These are phyloP conservation scores for Lycaon pictus DNA, from an alignment of 2,113 vertebrate genomes.

Conservation along the genomic window DNA sequence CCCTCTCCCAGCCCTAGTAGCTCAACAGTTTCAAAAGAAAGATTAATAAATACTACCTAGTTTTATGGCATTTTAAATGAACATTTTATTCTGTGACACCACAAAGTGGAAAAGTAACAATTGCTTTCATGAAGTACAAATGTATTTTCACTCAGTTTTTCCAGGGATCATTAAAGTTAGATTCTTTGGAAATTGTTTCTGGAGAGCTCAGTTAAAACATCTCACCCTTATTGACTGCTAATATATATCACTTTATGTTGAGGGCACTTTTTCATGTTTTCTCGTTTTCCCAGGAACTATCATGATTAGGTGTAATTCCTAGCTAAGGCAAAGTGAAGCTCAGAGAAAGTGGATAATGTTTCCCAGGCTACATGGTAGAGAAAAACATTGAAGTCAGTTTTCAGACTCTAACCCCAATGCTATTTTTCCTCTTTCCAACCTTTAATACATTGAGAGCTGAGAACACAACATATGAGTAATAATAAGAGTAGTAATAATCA, in stretches of 20 bases:
- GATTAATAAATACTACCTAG: neutral
- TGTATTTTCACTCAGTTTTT: neutral
- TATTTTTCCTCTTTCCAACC: neutral
- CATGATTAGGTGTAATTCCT: neutral
- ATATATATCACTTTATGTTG: neutral
- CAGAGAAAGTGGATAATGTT: neutral
- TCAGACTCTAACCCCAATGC: neutral
- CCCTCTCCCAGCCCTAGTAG: neutral
- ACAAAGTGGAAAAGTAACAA: neutral
- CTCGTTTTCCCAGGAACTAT: neutral
- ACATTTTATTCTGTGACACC: neutral
- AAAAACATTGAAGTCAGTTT: neutral
- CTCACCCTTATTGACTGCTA: neutral
- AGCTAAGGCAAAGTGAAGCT: neutral
- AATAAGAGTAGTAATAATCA: neutral
- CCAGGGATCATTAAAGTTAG: neutral
- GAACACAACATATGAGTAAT: neutral
- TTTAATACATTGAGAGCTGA: neutral
- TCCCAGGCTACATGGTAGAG: neutral
- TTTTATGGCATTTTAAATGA: constrained; percentile 58
- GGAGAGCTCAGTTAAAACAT: constrained; percentile 4
- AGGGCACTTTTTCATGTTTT: neutral
- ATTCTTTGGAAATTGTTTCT: neutral
- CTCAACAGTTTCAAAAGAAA: constrained; percentile 43
- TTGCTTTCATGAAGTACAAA: neutral